A percentile compares a stretch with the other conserved stretches of the same genome.
These are phyloP conservation scores for Melitaea athalia DNA, from an alignment of 2,888 invertebrate genomes.

Conservation along the genomic window DNA sequence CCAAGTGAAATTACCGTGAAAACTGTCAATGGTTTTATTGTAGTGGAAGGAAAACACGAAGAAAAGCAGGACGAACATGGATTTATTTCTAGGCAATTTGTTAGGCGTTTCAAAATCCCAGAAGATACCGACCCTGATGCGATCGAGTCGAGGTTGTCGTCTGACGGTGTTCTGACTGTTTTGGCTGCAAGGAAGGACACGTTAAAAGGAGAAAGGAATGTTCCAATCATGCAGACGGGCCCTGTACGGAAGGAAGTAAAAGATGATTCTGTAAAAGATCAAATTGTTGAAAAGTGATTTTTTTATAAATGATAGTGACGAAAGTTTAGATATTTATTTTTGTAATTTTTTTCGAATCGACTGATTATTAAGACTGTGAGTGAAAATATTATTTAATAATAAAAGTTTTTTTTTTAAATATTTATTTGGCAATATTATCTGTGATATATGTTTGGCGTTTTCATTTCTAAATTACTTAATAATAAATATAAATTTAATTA, in stretches of 20 bases:
- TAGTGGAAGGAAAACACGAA: slow-evolving; percentile 90
- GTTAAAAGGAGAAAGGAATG: slow-evolving; percentile 70
- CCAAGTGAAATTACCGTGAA: slow-evolving; percentile 90
- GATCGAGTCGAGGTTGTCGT: slow-evolving; percentile 88
- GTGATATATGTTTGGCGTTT: background rate
- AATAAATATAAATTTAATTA: background rate
- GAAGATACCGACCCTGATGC: slow-evolving; percentile 86
- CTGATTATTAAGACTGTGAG: slow-evolving; percentile 30
- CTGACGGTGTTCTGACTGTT: slow-evolving; percentile 88
- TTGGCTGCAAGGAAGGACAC: slow-evolving; percentile 81
- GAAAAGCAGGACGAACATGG: slow-evolving; percentile 90
- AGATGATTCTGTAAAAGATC: slow-evolving; percentile 42
- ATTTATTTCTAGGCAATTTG: slow-evolving; percentile 87
- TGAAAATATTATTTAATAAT: background rate
- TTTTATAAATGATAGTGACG: background rate
- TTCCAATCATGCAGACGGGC: slow-evolving; percentile 83
- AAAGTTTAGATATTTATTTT: background rate
- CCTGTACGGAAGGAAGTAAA: slow-evolving; percentile 69
- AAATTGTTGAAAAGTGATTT: slow-evolving; percentile 35
- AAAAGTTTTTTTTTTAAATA: background rate
- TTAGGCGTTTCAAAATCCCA: slow-evolving; percentile 87
- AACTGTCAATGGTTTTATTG: slow-evolving; percentile 85
- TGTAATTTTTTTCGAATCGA: slow-evolving; percentile 9
- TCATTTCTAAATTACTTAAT: background rate
- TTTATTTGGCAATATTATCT: background rate